Evolutionary conservation across 2,888 invertebrate genomes (phyloP), one percentile per base, ranked within the genome.

Genomic region (Ormyrus labotus): DNA sequence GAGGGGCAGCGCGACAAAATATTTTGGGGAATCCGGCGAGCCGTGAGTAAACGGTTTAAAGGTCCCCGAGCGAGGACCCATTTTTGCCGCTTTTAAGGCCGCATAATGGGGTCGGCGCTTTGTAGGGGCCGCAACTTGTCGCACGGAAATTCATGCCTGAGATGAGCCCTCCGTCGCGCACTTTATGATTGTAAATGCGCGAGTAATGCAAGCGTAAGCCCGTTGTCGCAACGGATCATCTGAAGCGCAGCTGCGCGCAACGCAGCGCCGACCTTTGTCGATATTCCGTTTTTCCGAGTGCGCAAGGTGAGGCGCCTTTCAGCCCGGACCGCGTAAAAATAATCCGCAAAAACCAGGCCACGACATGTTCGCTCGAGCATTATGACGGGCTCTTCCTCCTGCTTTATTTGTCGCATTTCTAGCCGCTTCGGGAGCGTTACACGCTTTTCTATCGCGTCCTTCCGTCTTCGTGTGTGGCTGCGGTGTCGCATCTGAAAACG

Each of bases 41-140:
- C 86, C 89, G 89, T 87, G 83, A 90, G 85, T 90, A 90, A 90
- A 88, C 84, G 90, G 90, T 90, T 90, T 89, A 89, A 87, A 87
- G 81, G 79, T 84, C 77, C 85, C 84, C 83, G 83, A 80, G 34
- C 34, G 77, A 71, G 51, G 51, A 68, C 74, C 79, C 60, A 75
- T 57, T 72, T 73, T 81, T 81, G 78, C 82, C 76, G 76, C 72
- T 80, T 70, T 77, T 71, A 8, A 78, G 34, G 34, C 34, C 34
- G 34, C 3, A 34, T 34, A 34, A 34, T 34, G 83, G 83, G 83
- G 83, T 82, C 82, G 83, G 83, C 34, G 84, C 85, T 55, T 19
- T 85, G 83, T 85, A 71, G 83, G 83, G 84, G 83, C 81, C 82
- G 81, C 86, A 87, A 87, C 88, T 87, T 87, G 88, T 87, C 85